These are phyloP conservation scores for Garra rufa DNA, from an alignment of 2,113 vertebrate species.

Conservation along the genomic window DNA sequence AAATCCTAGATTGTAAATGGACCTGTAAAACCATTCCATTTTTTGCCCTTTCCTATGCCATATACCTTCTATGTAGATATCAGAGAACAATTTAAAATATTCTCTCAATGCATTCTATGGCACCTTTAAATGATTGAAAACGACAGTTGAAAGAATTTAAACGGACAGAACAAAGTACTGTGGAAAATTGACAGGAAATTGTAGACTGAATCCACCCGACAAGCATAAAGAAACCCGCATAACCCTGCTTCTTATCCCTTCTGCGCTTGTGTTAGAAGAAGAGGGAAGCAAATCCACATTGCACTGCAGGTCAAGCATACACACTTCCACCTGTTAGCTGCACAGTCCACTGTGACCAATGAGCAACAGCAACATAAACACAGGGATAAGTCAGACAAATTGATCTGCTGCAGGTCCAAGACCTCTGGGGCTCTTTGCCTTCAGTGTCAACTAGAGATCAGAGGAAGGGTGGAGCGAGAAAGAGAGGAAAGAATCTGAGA, in stretches of 20 bases:
- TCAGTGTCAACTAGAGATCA: constrained; percentile 39
- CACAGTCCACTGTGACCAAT: constrained; percentile 39
- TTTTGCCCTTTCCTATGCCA: too few relatives aligned
- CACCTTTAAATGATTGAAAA: not conserved
- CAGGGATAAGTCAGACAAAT: constrained; percentile 52
- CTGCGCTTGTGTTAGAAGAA: not conserved
- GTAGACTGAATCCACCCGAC: not conserved
- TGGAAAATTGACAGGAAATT: constrained; percentile 14
- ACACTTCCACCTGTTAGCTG: constrained; percentile 53
- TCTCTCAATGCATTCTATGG: too few relatives aligned
- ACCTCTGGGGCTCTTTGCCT: constrained; percentile 24
- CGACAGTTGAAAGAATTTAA: not conserved
- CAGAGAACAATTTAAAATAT: too few relatives aligned
- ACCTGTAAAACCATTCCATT: too few relatives aligned
- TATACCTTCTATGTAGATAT: too few relatives aligned
- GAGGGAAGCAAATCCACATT: not conserved
- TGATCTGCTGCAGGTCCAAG: constrained; percentile 22
- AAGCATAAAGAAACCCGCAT: not conserved
- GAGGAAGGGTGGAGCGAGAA: constrained; percentile 18
- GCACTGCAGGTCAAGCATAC: constrained; percentile 22
- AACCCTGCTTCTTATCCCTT: not conserved
- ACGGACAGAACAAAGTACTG: not conserved
- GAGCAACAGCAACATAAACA: constrained; percentile 54
- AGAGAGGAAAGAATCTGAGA: not conserved
- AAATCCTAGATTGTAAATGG: too few relatives aligned